Conservation (phyloP, 2,888 invertebrate genomes). For the Sepiola atlantica region DNA sequence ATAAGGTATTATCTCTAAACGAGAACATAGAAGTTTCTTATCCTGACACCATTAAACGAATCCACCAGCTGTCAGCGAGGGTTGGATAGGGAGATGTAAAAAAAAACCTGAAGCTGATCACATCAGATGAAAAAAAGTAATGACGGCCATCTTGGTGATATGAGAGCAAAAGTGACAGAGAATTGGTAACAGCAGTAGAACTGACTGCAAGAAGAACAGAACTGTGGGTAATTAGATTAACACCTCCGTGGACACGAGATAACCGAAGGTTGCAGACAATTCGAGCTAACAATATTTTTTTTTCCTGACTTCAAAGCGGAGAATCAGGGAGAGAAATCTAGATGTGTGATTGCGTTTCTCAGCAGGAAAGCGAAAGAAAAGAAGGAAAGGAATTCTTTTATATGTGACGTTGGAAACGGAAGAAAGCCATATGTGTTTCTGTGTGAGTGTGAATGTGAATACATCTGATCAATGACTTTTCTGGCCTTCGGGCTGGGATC, state of each 20-base stretch:
- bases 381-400: neutral
- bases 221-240: neutral
- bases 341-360: conserved; percentile 19
- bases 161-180: neutral
- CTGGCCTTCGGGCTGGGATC: no score
- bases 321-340: conserved; percentile 8
- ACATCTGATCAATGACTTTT: neutral
- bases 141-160: neutral
- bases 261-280: conserved; percentile 21
- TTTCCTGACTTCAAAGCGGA: neutral
- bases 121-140: neutral
- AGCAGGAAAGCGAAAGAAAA: conserved; percentile 32
- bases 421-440: neutral
- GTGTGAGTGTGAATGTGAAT: neutral
- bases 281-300: conserved; percentile 6
- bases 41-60: neutral
- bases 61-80: conserved; percentile 32
- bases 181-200: neutral
- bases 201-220: neutral
- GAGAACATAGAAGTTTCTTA: conserved; percentile 21
- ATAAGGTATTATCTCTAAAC: neutral
- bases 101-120: neutral
- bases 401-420: neutral
- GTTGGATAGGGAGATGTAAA: conserved; percentile 11
- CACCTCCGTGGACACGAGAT: neutral